A percentile compares a stretch with the other conserved stretches of the same genome.
These are phyloP conservation scores for Biston betularia DNA, from an alignment of 2,888 invertebrate species.

Conservation along the genomic window DNA sequence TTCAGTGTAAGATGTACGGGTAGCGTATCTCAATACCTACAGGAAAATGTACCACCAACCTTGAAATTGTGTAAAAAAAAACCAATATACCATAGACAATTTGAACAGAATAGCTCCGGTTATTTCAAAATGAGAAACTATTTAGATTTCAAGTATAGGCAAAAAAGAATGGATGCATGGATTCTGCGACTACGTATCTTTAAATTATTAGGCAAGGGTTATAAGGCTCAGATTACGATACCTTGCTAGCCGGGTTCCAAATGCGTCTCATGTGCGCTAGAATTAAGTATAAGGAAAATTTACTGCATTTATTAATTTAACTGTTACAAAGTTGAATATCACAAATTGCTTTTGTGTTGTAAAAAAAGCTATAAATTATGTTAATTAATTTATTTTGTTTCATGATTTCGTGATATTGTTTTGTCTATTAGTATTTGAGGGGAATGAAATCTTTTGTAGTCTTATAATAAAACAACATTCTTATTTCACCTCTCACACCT, in stretches of 20 bases:
- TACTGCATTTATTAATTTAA: conserved; percentile 65
- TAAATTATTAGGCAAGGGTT: too few species aligned
- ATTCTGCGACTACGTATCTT: background rate
- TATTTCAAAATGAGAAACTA: too few species aligned
- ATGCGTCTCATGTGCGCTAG: background rate
- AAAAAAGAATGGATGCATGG: too few species aligned
- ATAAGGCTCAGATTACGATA: background rate
- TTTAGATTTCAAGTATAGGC: too few species aligned
- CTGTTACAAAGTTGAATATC: conserved; percentile 47
- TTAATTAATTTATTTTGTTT: conserved; percentile 17
- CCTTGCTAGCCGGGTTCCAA: too few species aligned
- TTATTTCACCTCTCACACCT: too few species aligned
- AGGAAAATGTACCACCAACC: too few species aligned
- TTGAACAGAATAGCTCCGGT: too few species aligned
- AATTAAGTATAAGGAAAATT: conserved; percentile 49
- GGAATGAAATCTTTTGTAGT: conserved; percentile 15
- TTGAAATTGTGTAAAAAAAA: too few species aligned
- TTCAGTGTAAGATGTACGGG: too few species aligned
- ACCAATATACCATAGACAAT: too few species aligned
- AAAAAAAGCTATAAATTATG: conserved; percentile 12
- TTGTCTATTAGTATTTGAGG: conserved; percentile 8
- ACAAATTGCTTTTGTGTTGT: conserved; percentile 30
- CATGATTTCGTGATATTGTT: conserved; percentile 5
- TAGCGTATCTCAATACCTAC: too few species aligned
- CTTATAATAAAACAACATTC: background rate